Evolutionary conservation across 2,888 invertebrate genomes (phyloP), one percentile per base, ranked within the genome.

Genomic region (Aphidius colemani): DNA sequence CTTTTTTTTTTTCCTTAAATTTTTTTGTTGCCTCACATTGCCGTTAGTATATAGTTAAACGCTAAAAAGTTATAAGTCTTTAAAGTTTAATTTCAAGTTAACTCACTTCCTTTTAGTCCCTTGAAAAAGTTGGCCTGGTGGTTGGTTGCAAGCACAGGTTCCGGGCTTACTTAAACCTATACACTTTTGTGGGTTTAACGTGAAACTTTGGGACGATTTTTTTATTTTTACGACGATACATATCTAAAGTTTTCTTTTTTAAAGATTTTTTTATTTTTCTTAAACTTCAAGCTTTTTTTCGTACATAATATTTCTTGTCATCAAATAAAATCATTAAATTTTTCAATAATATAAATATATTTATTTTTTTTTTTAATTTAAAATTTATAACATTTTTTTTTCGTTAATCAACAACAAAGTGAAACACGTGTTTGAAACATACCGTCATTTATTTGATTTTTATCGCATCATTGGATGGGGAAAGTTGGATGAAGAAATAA

Each of bases 61-160:
- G 73, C 69, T 71, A 71, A 59, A 67, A 75, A 75, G 73, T 74
- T 75, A 72, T 71, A 75, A 75, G 74, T 74, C 74, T 75, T 73
- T 70, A 71, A 71, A 74, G 69, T 74, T 75, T 74, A 74, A 75
- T 74, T 75, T 74, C 71, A 73, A 71, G 68, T 71, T 73, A 68
- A 72, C 71, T 71, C 69, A 55, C 65, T 53, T 57, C 61, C 51
- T 61, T 30, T 48, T 43, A 61, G 63, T 59, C 63, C 48, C 13
- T 39, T 59, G 46, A 48, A 45, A 46, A 58, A 58, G 63, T 58
- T 46, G 44, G 56, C 56, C 56, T 55, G 50, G 43, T 30, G 46
- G 18, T 39, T 30, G 46, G 18, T 39, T 49, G 53, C 11, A 39
- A 49, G 49, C 59, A 57, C 59, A n/a, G 49, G 46, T 55, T 39